Base-by-base conservation (phyloP, 2,888 invertebrate genomes). In the Athalia cordata region DNA sequence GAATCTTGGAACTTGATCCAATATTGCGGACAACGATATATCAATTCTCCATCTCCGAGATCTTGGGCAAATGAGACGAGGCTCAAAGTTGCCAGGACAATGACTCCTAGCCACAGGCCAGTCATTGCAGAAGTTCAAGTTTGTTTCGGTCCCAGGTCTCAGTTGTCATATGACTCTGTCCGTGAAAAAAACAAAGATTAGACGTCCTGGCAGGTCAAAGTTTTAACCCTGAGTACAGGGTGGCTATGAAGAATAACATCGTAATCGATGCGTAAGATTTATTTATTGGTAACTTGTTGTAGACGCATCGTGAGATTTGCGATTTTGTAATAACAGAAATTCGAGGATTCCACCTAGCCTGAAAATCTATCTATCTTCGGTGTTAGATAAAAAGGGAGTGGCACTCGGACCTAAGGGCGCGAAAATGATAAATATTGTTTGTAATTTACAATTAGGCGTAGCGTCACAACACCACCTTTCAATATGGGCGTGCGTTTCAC, bases 1-100 rank as follows among this genome's bases (percentile, higher is more conserved):
- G 95, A 94, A 80, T 95, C 94, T 81, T 94, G 93, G 87, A 93
- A 96, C 50, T 93, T 93, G n/a, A 95, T 90, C 98, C 98, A 98
- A 88, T 96, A 93, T 76, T 95, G 94, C 0, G 98, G 98, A 90
- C 98, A 98, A 86, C 91, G 85, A 65, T 85, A 84, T 45, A 82
- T 79, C 11, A 77, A 49, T 5, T 88, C 85, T 13, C 83, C 86
- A 75, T 86, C 85, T 11, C 81, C 84, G n/a, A 81, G 4, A 67
- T 85, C 85, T 81, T 89, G 88, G 15, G 86, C 81, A 9, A 8
- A 9, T 4, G 59, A 57, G 0, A 59, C 0, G 11, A 57, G 47
- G 8, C 8, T 13, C n/a, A 57, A 6, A 59, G 47, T 3, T 4
- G 59, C 29, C 6, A 72, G 1, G 4, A 57, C n/a, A 6, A 47